phyloP scores from a whole-genome alignment of 2,888 invertebrate species.

The Eupeodes luniger region DNA sequence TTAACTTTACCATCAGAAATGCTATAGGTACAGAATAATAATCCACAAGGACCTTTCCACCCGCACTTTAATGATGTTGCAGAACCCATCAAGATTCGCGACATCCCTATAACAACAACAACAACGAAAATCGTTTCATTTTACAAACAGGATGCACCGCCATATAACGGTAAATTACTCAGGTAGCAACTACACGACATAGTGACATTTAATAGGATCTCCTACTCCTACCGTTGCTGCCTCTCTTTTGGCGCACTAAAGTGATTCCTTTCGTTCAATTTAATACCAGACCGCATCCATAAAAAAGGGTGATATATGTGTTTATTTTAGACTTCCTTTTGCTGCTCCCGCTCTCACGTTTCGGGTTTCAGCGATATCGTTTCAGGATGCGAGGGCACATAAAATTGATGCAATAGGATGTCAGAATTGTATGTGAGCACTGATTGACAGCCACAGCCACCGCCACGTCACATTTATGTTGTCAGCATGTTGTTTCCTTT shows the following conservation, averaged over 20 bases:
- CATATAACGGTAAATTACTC: slow-evolving; percentile 53
- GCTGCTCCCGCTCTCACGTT: too few relatives aligned
- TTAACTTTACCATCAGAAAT: neutral
- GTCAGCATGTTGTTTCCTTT: slow-evolving; percentile 51
- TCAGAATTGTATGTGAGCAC: slow-evolving; percentile 38
- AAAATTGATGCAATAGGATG: slow-evolving; percentile 24
- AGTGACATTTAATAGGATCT: slow-evolving; percentile 62
- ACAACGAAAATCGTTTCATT: neutral
- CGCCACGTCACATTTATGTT: slow-evolving; percentile 49
- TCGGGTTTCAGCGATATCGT: neutral
- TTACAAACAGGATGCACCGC: slow-evolving; percentile 49
- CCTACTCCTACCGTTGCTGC: neutral
- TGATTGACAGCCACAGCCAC: slow-evolving; percentile 64
- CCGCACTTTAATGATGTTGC: slow-evolving; percentile 31
- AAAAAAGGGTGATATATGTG: slow-evolving; percentile 56
- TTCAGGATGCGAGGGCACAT: slow-evolving; percentile 19
- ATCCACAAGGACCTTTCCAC: slow-evolving; percentile 6
- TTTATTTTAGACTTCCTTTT: neutral
- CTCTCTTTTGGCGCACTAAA: slow-evolving; percentile 15
- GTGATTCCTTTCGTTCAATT: slow-evolving; percentile 63
- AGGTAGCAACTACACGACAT: slow-evolving; percentile 34
- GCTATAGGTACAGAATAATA: neutral
- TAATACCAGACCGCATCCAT: slow-evolving; percentile 63
- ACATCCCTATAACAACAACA: neutral
- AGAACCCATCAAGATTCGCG: slow-evolving; percentile 7